Percentiles rank a stretch among this genome's conserved stretches.
phyloP scores from a whole-genome alignment of 2,888 invertebrate genomes.

The Heliconius charithonia region DNA sequence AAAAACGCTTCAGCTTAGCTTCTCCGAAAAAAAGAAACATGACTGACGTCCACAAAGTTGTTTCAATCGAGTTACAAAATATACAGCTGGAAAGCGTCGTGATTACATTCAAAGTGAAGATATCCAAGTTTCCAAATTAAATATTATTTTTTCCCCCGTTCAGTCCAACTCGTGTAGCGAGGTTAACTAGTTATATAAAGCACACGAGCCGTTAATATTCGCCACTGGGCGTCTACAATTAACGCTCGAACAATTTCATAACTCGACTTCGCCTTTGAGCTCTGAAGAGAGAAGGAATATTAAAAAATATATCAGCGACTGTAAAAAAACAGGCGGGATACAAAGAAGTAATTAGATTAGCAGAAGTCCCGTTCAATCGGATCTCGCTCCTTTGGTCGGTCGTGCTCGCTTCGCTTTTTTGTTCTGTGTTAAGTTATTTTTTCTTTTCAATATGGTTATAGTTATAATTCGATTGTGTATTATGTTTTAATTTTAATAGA shows the following conservation, averaged over 20 bases:
- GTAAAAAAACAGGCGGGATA: conserved; percentile 50
- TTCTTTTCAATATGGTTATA: neutral
- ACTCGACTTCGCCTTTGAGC: conserved; percentile 80
- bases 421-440: neutral
- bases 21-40: conserved; percentile 37
- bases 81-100: conserved; percentile 46
- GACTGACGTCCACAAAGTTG: conserved; percentile 37
- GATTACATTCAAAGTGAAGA: conserved; percentile 57
- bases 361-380: conserved; percentile 56
- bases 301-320: conserved; percentile 68
- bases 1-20: neutral
- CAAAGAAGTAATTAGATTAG: conserved; percentile 76
- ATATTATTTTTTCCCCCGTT: conserved; percentile 65
- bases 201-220: conserved; percentile 78
- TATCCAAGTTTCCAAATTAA: conserved; percentile 66
- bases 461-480: neutral
- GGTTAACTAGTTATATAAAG: conserved; percentile 73
- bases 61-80: conserved; percentile 45
- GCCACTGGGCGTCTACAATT: conserved; percentile 81
- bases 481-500: too few relatives aligned
- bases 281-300: conserved; percentile 63
- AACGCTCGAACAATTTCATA: conserved; percentile 82
- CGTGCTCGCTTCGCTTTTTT: conserved; percentile 17
- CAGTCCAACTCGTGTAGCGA: conserved; percentile 58
- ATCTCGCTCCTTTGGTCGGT: conserved; percentile 37